A percentile compares a stretch with the other conserved stretches of the same genome.
Conservation (phyloP, 92 coral and sea anemone species). For the Epizoanthus ramosus region DNA sequence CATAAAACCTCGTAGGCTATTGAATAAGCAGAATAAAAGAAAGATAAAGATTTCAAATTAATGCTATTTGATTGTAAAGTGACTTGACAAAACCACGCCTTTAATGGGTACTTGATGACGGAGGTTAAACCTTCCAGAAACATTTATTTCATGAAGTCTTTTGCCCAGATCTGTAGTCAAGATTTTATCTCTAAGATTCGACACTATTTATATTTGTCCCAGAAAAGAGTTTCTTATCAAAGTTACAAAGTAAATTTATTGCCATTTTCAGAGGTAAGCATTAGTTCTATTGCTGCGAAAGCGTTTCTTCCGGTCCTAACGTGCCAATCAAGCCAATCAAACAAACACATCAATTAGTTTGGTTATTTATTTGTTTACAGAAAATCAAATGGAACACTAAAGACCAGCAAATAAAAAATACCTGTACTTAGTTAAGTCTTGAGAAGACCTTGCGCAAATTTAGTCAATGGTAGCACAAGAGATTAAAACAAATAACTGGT, state of each 20-base stretch:
- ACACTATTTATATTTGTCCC: not conserved
- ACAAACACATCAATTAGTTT: constrained; percentile 51
- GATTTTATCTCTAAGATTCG: not conserved
- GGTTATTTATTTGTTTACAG: constrained; percentile 55
- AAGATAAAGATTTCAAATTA: not conserved
- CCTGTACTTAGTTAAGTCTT: not conserved
- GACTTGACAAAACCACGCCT: constrained; percentile 45
- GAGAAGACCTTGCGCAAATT: not conserved
- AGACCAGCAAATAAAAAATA: not conserved
- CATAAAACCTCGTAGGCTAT: not conserved
- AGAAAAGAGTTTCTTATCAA: constrained; percentile 1
- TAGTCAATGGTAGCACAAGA: no score
- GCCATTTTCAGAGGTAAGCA: no score
- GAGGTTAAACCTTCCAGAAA: constrained; percentile 23
- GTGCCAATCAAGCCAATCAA: constrained; percentile 38
- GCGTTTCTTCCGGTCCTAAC: not conserved
- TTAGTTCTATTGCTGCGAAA: no score
- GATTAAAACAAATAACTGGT: no score
- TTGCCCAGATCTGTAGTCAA: not conserved
- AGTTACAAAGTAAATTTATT: no score
- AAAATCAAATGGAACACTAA: not conserved
- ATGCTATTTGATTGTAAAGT: constrained; percentile 31
- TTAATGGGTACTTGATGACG: constrained; percentile 20
- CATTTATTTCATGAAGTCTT: constrained; percentile 16
- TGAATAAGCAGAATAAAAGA: constrained; percentile 22